phyloP scores from a whole-genome alignment of 2,797 vertebrate species.

The Neostethus bicornis region DNA sequence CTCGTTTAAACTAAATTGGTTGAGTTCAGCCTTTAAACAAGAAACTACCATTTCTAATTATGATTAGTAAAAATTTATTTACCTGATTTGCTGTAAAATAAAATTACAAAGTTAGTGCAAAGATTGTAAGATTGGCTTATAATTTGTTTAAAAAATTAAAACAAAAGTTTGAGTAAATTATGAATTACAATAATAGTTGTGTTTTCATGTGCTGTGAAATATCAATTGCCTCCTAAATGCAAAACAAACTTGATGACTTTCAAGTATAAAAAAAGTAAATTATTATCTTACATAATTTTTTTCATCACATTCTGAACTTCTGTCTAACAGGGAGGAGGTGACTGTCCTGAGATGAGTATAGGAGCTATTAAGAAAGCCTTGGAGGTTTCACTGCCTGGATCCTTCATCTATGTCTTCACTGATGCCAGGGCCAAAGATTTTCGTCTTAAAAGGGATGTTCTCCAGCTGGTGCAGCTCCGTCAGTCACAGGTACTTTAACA shows the following conservation, averaged over 20 bases:
- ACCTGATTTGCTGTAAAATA: neutral
- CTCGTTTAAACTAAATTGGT: too few species aligned
- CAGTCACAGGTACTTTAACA: slow-evolving; percentile 87
- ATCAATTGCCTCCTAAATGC: neutral
- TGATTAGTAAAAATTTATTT: too few species aligned
- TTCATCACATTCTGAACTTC: slow-evolving; percentile 15
- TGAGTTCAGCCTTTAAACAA: too few species aligned
- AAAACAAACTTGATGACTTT: too few species aligned
- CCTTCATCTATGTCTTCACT: slow-evolving; percentile 94
- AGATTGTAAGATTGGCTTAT: neutral
- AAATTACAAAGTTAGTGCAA: neutral
- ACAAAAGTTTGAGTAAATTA: neutral
- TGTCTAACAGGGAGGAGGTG: slow-evolving; percentile 87
- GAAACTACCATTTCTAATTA: too few species aligned
- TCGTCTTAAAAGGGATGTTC: slow-evolving; percentile 85
- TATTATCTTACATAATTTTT: too few species aligned
- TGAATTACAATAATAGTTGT: neutral
- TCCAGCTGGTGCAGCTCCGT: slow-evolving; percentile 89
- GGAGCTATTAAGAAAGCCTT: slow-evolving; percentile 90
- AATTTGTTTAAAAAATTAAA: neutral
- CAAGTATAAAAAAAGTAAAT: too few species aligned
- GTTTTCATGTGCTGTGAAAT: neutral
- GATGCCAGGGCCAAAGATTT: slow-evolving; percentile 95
- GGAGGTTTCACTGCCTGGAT: slow-evolving; percentile 89
- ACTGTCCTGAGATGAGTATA: slow-evolving; percentile 96